Base-by-base conservation (phyloP, 2,797 vertebrate genomes). In the Pogonophryne albipinna region DNA sequence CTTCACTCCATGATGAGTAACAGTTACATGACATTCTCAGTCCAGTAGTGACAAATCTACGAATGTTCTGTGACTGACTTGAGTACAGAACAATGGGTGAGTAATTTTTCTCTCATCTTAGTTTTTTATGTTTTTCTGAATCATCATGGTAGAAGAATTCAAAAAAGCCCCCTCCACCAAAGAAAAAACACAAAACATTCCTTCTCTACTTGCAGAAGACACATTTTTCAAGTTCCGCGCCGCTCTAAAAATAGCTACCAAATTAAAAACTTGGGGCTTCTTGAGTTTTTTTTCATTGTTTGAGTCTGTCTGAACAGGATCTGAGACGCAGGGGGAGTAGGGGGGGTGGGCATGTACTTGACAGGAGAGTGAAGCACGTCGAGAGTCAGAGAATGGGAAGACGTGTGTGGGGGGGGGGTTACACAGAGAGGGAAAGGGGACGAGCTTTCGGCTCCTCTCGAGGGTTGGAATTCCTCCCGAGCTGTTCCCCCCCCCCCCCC, bases 391-490 rank as follows among this genome's bases (percentile, higher is more conserved):
- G 78, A 89, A 79, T 66, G 63, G 79, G 78, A 84, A 77, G 63
- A 42, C 23, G 6, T 38, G 34, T 55, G 72, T 19, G 3, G 49
- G 60, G 23, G 78, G 23, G 78, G 63, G 78, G 41, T 72, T 80
- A 72, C 67, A 76, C 67, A 38, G 77, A 71, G 85, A 85, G 76
- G 76, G 76, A 86, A 89, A 88, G 83, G 84, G 83, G 88, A 89
- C 85, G 83, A 90, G 85, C 81, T 89, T 85, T 90, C 71, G 74
- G 88, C 86, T 90, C 85, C 91, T 92, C 89, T 53, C 68, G 87
- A 92, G 91, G 89, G 85, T 90, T 91, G 92, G 91, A 93, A 93
- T 93, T 93, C 88, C 89, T 90, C 88, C 84, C 68, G 76, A 82
- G 82, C 85, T 81, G 82, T 85, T 80, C 78, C 83, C 85, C 23